These are phyloP conservation scores for Enteromius viviparus DNA, from an alignment of 2,797 vertebrate genomes.

Conservation along the genomic window DNA sequence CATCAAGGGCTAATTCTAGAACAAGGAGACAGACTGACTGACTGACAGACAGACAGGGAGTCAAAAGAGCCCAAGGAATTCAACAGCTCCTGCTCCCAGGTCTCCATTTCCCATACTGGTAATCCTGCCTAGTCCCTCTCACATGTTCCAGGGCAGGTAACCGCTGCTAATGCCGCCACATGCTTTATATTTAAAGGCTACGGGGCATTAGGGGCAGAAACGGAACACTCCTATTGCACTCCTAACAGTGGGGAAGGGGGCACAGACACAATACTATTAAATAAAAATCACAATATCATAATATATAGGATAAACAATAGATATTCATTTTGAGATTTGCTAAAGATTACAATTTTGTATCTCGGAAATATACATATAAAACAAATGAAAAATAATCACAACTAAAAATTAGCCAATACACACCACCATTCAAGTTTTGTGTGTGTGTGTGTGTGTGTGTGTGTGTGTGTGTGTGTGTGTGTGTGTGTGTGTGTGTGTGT, in stretches of 20 bases:
- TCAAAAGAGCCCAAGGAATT: constrained; percentile 73
- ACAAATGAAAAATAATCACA: too few species aligned
- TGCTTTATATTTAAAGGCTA: constrained; percentile 75
- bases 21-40: constrained; percentile 39
- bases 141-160: constrained; percentile 76
- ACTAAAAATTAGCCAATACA: not conserved
- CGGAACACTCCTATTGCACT: constrained; percentile 43
- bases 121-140: constrained; percentile 57
- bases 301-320: not conserved
- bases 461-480: not conserved
- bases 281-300: not conserved
- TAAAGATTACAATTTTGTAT: not conserved
- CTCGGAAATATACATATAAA: too few species aligned
- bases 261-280: not conserved
- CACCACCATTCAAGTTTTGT: not conserved
- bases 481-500: not conserved
- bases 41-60: constrained; percentile 30
- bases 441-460: not conserved
- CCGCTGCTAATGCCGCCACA: constrained; percentile 76
- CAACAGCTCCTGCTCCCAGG: constrained; percentile 78
- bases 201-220: constrained; percentile 40
- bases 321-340: not conserved
- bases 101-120: constrained; percentile 67
- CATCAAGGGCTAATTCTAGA: constrained; percentile 45
- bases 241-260: constrained; percentile 43